These are phyloP conservation scores for Grammomys surdaster DNA, from an alignment of 2,113 vertebrate genomes.

Conservation along the genomic window DNA sequence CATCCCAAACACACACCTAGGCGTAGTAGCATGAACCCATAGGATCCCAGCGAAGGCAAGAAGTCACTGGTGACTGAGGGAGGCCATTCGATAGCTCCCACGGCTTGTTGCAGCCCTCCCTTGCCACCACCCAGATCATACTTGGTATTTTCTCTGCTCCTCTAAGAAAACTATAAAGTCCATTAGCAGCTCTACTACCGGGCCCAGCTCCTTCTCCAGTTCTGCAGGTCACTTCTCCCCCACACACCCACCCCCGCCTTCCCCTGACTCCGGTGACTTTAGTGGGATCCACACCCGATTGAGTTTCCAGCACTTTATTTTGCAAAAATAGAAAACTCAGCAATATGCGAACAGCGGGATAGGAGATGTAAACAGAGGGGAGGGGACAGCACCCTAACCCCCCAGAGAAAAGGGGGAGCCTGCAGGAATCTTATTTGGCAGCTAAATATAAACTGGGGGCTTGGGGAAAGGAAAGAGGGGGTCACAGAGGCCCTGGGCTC, in stretches of 20 bases:
- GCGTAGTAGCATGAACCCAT: background rate
- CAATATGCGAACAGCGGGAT: constrained; percentile 81
- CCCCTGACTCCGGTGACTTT: background rate
- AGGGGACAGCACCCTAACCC: constrained; percentile 81
- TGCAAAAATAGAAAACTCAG: constrained; percentile 86
- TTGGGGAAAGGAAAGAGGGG: constrained; percentile 57
- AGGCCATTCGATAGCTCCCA: background rate
- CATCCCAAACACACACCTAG: background rate
- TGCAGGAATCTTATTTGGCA: constrained; percentile 82
- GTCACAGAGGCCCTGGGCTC: constrained; percentile 79
- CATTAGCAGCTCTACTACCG: background rate
- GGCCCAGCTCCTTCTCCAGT: background rate
- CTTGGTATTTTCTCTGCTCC: background rate
- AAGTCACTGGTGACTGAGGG: background rate
- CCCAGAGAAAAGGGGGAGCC: constrained; percentile 80
- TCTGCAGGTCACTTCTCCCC: background rate
- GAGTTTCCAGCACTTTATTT: constrained; percentile 86
- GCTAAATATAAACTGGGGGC: constrained; percentile 82
- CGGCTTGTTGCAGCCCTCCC: background rate
- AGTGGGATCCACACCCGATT: constrained; percentile 51
- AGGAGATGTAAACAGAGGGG: constrained; percentile 83
- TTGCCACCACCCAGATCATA: background rate
- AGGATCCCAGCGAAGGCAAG: background rate
- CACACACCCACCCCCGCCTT: too few species aligned
- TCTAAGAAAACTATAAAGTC: background rate